These are phyloP conservation scores for Chaetodon auriga DNA, from an alignment of 2,113 vertebrate species.

Conservation along the genomic window DNA sequence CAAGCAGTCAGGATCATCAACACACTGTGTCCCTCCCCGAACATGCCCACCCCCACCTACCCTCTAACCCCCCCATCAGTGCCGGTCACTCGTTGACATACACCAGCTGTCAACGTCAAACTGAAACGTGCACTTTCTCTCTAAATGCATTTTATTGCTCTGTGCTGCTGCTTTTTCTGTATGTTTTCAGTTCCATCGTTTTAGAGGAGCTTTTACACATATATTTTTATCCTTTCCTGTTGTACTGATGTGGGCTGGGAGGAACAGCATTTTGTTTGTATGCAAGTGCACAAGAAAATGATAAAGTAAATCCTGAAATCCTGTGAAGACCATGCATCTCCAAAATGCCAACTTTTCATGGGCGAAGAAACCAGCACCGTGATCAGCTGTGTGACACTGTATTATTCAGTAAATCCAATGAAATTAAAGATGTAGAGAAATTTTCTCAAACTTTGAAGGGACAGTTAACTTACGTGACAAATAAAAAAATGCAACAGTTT, in stretches of 20 bases:
- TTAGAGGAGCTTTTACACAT: neutral
- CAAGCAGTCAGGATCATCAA: neutral
- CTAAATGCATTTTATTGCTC: no score
- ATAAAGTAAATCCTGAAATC: neutral
- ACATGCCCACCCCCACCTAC: no score
- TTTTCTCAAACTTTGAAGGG: neutral
- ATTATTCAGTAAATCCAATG: neutral
- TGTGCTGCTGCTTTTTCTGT: neutral
- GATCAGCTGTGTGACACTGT: neutral
- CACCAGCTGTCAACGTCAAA: neutral
- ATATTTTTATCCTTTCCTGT: neutral
- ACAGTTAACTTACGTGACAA: neutral
- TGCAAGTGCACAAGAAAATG: neutral
- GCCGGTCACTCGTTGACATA: no score
- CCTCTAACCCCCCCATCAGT: neutral
- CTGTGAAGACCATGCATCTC: neutral
- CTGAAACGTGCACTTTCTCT: neutral
- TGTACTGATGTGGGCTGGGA: no score
- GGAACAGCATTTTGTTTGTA: no score
- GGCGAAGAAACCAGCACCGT: neutral
- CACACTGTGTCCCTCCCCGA: no score
- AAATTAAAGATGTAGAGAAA: no score
- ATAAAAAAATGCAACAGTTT: neutral
- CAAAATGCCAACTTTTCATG: neutral
- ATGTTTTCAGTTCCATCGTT: neutral